Percentiles rank a stretch among this genome's conserved stretches.
phyloP scores from a whole-genome alignment of 2,888 invertebrate species.

The Furcula furcula region DNA sequence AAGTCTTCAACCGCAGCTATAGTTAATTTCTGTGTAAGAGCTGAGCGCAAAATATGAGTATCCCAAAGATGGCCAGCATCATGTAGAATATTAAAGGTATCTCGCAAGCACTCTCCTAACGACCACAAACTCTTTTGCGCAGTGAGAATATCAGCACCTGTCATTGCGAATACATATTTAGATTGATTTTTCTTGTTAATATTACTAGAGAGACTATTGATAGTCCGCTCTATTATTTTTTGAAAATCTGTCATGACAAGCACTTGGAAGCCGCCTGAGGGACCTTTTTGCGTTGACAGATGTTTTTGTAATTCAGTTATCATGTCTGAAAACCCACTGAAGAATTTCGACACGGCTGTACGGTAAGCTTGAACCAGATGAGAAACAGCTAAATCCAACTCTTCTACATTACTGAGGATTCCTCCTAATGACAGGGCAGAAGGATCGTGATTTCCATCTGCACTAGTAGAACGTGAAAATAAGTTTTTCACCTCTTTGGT shows the following conservation, averaged over 20 bases:
- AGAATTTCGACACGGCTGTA: constrained; percentile 42
- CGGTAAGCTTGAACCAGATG: constrained; percentile 51
- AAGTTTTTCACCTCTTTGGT: constrained; percentile 16
- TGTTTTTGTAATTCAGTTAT: constrained; percentile 42
- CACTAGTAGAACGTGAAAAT: constrained; percentile 26
- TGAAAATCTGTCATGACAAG: constrained; percentile 28
- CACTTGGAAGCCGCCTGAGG: neutral
- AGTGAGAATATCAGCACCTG: constrained; percentile 33
- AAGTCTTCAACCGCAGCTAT: constrained; percentile 66
- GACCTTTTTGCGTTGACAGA: constrained; percentile 21
- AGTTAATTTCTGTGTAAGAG: constrained; percentile 57
- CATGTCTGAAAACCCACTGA: constrained; percentile 41
- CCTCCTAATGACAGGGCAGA: constrained; percentile 9
- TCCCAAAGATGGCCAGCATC: constrained; percentile 64
- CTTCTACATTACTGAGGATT: constrained; percentile 30
- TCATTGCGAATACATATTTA: constrained; percentile 27
- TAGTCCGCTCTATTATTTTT: constrained; percentile 33
- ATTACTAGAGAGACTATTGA: constrained; percentile 29
- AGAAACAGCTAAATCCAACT: constrained; percentile 42
- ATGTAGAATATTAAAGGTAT: constrained; percentile 52
- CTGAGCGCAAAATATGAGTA: constrained; percentile 57
- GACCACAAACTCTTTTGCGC: constrained; percentile 52
- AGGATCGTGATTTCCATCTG: constrained; percentile 12
- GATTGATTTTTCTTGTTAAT: constrained; percentile 11
- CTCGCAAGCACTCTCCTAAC: constrained; percentile 51